phyloP scores from a whole-genome alignment of 1,140 invertebrate species.

The Batillaria attramentaria region DNA sequence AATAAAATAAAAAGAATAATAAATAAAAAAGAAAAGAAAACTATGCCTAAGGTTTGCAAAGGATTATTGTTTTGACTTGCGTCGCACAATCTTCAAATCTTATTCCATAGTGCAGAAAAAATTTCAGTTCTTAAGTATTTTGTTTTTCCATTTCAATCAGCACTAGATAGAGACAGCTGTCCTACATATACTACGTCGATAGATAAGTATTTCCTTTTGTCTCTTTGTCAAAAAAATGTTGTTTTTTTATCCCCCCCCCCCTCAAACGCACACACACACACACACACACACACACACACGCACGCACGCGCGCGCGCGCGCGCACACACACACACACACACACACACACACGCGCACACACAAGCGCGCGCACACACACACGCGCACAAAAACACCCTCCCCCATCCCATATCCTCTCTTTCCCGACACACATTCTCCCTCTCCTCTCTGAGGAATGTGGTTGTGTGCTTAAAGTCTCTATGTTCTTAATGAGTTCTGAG shows the following conservation, averaged over 20 bases:
- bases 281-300: neutral
- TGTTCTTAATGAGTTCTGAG: too few species aligned
- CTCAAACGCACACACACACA: too few species aligned
- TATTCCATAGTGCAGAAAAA: neutral
- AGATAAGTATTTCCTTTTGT: neutral
- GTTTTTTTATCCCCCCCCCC: neutral
- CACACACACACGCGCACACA: neutral
- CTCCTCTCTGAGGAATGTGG: too few species aligned
- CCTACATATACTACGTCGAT: neutral
- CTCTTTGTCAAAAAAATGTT: neutral
- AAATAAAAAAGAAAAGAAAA: neutral
- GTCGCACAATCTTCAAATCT: too few species aligned
- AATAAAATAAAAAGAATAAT: neutral
- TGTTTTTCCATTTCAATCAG: neutral
- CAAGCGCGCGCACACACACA: too few species aligned
- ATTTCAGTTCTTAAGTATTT: neutral
- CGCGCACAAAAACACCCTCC: too few species aligned
- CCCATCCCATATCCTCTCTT: too few species aligned
- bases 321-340: neutral
- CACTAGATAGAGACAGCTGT: too few species aligned
- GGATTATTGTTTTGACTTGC: too few species aligned
- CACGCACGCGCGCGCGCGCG: neutral
- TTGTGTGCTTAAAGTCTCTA: too few species aligned
- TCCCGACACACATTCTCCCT: too few species aligned
- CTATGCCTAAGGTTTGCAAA: neutral